These are phyloP conservation scores for Crotophaga sulcirostris DNA, from an alignment of 2,113 vertebrate species.

Conservation along the genomic window DNA sequence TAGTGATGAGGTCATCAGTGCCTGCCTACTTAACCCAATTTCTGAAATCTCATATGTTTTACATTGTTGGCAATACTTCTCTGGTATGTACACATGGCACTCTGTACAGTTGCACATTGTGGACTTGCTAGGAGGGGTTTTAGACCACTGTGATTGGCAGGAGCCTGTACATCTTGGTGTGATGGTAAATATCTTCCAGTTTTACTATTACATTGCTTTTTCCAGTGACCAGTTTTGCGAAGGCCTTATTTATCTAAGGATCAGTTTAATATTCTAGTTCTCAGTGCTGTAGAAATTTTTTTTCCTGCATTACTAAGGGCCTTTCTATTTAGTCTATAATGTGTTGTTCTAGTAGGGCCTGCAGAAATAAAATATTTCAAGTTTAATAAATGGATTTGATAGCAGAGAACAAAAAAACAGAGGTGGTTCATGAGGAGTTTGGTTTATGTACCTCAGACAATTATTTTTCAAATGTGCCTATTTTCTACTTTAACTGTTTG, in stretches of 20 bases:
- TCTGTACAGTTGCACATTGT: not conserved
- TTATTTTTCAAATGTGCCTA: not conserved
- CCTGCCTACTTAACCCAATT: not conserved
- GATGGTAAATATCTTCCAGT: not conserved
- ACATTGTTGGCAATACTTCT: not conserved
- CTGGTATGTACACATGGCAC: rapidly evolving
- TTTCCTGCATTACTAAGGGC: not conserved
- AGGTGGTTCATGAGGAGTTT: not conserved
- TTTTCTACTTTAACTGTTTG: not conserved
- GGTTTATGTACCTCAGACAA: not conserved
- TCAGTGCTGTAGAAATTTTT: not conserved
- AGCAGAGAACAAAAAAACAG: not conserved
- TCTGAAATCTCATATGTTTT: not conserved
- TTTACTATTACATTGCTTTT: not conserved
- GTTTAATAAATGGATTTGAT: not conserved
- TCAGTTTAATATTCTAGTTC: not conserved
- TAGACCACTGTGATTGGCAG: not conserved
- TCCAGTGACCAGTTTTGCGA: not conserved
- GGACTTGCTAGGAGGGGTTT: not conserved
- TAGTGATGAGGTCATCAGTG: not conserved
- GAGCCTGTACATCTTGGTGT: rapidly evolving
- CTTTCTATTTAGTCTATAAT: not conserved
- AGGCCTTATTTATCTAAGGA: not conserved
- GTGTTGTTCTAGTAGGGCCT: not conserved
- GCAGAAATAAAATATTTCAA: not conserved